These are phyloP conservation scores for Pampusana beccarii DNA, from an alignment of 2,113 vertebrate genomes.

Conservation along the genomic window DNA sequence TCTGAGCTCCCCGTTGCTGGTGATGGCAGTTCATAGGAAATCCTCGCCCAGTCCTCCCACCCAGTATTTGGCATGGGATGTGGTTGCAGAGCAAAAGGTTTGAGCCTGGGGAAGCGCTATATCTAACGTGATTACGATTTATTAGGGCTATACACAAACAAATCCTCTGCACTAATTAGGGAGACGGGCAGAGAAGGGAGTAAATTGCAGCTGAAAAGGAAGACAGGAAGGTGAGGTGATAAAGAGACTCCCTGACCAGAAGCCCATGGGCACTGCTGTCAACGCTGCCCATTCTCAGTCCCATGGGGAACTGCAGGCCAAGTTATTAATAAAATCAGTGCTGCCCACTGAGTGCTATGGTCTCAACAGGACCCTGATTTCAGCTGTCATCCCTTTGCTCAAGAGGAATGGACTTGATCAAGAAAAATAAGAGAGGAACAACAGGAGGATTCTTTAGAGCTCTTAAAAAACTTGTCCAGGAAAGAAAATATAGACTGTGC, in stretches of 20 bases:
- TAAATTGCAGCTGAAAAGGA: slow-evolving; percentile 4
- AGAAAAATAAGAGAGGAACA: background rate
- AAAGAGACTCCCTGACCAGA: background rate
- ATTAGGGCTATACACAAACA: slow-evolving; percentile 43
- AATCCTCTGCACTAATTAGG: slow-evolving; percentile 35
- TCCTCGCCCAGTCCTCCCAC: slow-evolving; percentile 19
- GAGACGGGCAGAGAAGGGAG: background rate
- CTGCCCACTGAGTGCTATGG: background rate
- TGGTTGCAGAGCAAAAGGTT: background rate
- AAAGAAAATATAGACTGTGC: background rate
- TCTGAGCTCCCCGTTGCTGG: background rate
- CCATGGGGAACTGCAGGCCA: background rate
- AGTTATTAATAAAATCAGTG: background rate
- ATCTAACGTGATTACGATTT: slow-evolving; percentile 31
- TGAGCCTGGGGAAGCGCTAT: background rate
- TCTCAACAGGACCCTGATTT: background rate
- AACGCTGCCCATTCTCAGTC: background rate
- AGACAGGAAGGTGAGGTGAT: background rate
- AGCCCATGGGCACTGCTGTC: background rate
- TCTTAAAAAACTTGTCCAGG: background rate
- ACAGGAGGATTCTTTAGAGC: background rate
- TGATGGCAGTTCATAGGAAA: slow-evolving; percentile 26
- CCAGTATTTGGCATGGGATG: background rate
- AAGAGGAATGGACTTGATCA: background rate
- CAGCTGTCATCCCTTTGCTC: background rate